A percentile compares a stretch with the other conserved stretches of the same genome.
These are phyloP conservation scores for Camponotus vicinus DNA, from an alignment of 1,140 invertebrate genomes.

Conservation along the genomic window DNA sequence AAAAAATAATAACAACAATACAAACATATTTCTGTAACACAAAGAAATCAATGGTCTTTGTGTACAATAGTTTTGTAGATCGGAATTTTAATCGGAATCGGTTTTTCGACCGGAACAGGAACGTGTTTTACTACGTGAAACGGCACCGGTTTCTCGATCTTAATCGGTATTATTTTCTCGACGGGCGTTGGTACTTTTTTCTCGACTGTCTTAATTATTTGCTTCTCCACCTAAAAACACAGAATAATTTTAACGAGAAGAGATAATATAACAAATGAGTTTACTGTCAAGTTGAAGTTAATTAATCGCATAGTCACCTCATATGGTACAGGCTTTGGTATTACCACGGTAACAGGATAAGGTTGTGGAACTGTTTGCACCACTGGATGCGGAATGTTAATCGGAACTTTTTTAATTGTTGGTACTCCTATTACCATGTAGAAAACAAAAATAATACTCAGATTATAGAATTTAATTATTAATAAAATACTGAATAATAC, in stretches of 20 bases:
- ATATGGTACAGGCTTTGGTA: constrained; percentile 77
- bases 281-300: not conserved
- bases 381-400: constrained; percentile 89
- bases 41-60: constrained; percentile 58
- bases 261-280: not conserved
- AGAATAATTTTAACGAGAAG: not conserved
- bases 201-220: constrained; percentile 85
- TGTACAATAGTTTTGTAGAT: constrained; percentile 80
- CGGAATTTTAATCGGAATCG: constrained; percentile 82
- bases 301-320: constrained; percentile 62
- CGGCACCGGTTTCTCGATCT: constrained; percentile 86
- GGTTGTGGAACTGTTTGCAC: constrained; percentile 86
- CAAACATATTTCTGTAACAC: not conserved
- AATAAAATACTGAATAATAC: not conserved
- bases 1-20: constrained; percentile 3
- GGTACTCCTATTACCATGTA: constrained; percentile 83
- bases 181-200: constrained; percentile 80
- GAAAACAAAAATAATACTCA: not conserved
- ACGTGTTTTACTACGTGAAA: constrained; percentile 85
- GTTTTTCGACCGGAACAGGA: constrained; percentile 84
- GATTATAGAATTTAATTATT: not conserved
- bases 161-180: constrained; percentile 79
- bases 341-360: constrained; percentile 82
- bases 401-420: constrained; percentile 88
- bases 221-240: constrained; percentile 81